Conservation (phyloP, 2,888 invertebrate genomes). For the Drosophila prostipennis region DNA sequence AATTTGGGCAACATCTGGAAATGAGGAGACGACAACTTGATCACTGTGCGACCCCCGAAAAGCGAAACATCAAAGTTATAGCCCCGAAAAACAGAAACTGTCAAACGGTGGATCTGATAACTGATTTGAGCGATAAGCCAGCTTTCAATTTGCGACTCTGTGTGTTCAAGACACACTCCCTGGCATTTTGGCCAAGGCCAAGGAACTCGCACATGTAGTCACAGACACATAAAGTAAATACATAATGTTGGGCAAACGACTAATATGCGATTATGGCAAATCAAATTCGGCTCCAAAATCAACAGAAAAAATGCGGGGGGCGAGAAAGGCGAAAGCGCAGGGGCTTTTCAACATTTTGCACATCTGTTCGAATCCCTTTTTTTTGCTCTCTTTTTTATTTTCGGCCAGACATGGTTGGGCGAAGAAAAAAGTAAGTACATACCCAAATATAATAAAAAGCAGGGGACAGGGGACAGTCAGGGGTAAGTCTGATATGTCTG, state of each 20-base stretch:
- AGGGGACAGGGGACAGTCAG: conserved; percentile 27
- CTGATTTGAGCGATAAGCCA: conserved; percentile 72
- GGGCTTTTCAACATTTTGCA: conserved; percentile 69
- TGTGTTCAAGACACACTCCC: not conserved
- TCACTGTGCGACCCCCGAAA: not conserved
- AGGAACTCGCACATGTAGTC: conserved; percentile 1
- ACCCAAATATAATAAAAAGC: conserved; percentile 70
- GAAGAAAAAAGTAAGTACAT: conserved; percentile 58
- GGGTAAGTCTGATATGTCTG: conserved; percentile 4
- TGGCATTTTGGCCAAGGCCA: not conserved
- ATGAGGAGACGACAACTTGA: conserved; percentile 10
- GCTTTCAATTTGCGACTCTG: conserved; percentile 58
- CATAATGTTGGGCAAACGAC: conserved; percentile 72
- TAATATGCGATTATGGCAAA: conserved; percentile 79
- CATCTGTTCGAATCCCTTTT: conserved; percentile 67
- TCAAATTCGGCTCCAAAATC: conserved; percentile 66
- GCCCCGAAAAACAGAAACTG: conserved; percentile 14
- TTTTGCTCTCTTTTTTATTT: conserved; percentile 21
- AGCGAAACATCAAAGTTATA: conserved; percentile 9
- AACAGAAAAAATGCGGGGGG: conserved; percentile 38
- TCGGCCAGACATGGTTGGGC: conserved; percentile 61
- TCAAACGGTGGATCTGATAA: conserved; percentile 57
- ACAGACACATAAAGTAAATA: conserved; percentile 73
- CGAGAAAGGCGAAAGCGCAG: conserved; percentile 17
- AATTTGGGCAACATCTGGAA: conserved; percentile 3